Evolutionary conservation across 2,888 invertebrate genomes (phyloP), one percentile per base, ranked within the genome.

Genomic region (Mythimna lalbum): DNA sequence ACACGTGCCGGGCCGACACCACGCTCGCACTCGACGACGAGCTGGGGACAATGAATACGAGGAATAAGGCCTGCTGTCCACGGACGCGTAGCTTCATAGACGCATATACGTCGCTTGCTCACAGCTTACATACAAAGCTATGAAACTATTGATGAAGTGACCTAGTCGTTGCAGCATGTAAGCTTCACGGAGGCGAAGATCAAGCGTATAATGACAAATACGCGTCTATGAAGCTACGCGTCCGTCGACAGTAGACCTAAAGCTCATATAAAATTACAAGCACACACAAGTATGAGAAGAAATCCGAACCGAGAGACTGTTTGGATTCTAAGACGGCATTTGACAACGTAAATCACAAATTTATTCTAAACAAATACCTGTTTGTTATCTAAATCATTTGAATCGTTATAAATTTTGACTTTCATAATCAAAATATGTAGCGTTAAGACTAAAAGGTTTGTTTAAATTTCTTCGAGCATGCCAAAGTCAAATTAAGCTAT

Each of bases 1-100:
- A 64, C 69, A 86, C 73, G 64, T 78, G 76, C 3, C 77, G 68
- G 21, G 73, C 72, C 0, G 76, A 69, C 52, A 87, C 66, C 4
- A 31, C n/a, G 12, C 61, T 23, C 2, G 74, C 75, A 0, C 65
- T 33, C 0, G 87, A 79, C 14, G 85, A 81, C 49, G 82, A 73
- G 3, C 86, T 85, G 68, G 0, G 12, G 9, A 4, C 43, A 31
- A 21, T 0, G 6, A 27, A 17, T 0, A 23, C 2, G 5, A 17
- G 27, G 27, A 4, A 27, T 27, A 27, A 27, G 27, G 1, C 2
- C 27, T 2, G 4, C 27, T 27, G 27, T 27, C 3, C 4, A 27
- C 27, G 4, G 27, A 27, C 27, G 27, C 27, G 4, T 3, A 27
- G 27, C 27, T 27, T 27, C 27, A 27, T 27, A 27, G 27, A 27